Base-by-base conservation (phyloP, 2,888 invertebrate species). In the Drosophila austrosaltans region DNA sequence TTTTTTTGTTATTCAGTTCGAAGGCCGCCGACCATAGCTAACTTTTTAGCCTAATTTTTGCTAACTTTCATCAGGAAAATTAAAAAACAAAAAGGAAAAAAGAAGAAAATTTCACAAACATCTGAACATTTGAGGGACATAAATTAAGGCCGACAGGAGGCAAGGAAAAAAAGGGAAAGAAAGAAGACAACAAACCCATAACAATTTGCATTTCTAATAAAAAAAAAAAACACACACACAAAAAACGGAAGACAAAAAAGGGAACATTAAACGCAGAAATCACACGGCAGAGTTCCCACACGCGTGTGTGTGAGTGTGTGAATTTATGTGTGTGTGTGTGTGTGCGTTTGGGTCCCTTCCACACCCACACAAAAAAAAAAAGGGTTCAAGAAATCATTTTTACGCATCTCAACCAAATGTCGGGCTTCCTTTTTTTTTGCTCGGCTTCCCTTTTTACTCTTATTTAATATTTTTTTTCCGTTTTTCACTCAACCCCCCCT, bases 151-250 rank as follows among this genome's bases (percentile, higher is more conserved):
- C 68, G 36, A 7, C 36, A 36, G 36, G 36, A 36, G 58, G 22
- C 36, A 16, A 10, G 3, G 58, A 63, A 64, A 63, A 36, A 36
- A 36, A 36, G 10, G 3, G 8, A 10, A 36, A 54, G 32, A 65
- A 68, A 57, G 40, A 66, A 68, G 66, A 76, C 63, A 63, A 63
- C 40, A 63, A 63, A 71, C 56, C 71, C 80, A 73, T 72, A 68
- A 76, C 72, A 75, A 81, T 81, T 81, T 81, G 76, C 76, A 82
- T 78, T 76, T 75, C 73, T 69, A 66, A 76, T 77, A 66, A 74
- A 71, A 63, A 66, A 74, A 71, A 63, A 64, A n/a, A 2, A 32
- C 5, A 7, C 4, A 10, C 16, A 12, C 30, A 22, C n/a, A 48
- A 22, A 44, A 10, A 20, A 3, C 20, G 20, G 22, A 12, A 39